Conservation (phyloP, 2,113 vertebrate species). For the Nerophis ophidion region DNA sequence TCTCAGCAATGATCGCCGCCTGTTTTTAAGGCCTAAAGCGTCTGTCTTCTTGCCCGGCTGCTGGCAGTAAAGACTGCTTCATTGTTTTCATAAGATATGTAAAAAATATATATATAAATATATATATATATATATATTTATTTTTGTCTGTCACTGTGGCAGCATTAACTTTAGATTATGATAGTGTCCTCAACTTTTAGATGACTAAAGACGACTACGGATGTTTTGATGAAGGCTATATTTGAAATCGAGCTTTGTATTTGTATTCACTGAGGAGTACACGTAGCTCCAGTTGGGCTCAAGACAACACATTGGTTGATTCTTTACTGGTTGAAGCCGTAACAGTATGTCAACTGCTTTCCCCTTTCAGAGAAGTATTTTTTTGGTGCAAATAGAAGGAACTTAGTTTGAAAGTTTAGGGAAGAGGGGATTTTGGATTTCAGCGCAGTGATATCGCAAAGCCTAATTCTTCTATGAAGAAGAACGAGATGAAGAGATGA, state of each 20-base stretch:
- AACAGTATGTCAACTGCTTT: constrained; percentile 38
- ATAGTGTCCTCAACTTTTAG: constrained; percentile 18
- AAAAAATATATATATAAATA: constrained; percentile 19
- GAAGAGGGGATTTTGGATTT: constrained; percentile 31
- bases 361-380: constrained; percentile 52
- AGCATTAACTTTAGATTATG: constrained; percentile 35
- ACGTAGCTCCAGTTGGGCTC: constrained; percentile 29
- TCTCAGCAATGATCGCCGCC: constrained; percentile 47
- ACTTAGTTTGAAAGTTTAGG: constrained; percentile 23
- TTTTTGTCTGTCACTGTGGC: constrained; percentile 48
- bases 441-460: constrained; percentile 55
- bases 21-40: constrained; percentile 31
- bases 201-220: constrained; percentile 29
- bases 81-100: constrained; percentile 44
- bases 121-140: constrained; percentile 25
- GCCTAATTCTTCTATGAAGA: constrained; percentile 65
- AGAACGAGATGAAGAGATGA: constrained; percentile 59
- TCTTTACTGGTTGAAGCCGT: constrained; percentile 21
- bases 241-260: constrained; percentile 43
- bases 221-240: constrained; percentile 34
- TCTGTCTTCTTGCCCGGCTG: constrained; percentile 30
- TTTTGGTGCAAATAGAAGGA: constrained; percentile 56
- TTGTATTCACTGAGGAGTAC: constrained; percentile 20
- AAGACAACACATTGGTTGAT: constrained; percentile 28
- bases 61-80: constrained; percentile 35